Conservation (phyloP, 2,113 vertebrate species). For the Probosciger aterrimus region DNA sequence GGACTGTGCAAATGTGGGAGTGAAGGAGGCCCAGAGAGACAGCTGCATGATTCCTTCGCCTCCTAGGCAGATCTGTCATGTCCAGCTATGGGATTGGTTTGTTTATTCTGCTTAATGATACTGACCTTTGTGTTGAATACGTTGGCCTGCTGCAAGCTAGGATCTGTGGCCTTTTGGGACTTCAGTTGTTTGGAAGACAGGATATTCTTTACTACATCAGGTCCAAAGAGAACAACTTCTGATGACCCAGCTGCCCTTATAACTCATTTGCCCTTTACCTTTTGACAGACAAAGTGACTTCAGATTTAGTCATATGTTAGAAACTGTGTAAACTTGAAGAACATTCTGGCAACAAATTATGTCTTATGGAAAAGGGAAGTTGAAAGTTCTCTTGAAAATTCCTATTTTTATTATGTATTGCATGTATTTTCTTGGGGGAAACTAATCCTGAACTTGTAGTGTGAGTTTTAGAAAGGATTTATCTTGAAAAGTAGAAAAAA, state of each 20-base stretch:
- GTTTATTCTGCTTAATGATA: slow-evolving; percentile 57
- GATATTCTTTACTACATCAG: not conserved
- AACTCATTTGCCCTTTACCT: slow-evolving; percentile 56
- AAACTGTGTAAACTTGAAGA: not conserved
- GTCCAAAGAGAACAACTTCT: not conserved
- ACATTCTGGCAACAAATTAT: not conserved
- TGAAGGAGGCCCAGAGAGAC: not conserved
- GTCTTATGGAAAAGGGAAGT: not conserved
- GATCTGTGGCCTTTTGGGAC: slow-evolving; percentile 42
- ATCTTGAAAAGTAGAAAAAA: not conserved
- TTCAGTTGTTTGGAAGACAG: not conserved
- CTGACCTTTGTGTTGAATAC: slow-evolving; percentile 62
- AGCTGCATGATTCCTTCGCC: not conserved
- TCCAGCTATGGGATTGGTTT: slow-evolving; percentile 2
- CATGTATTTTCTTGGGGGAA: not conserved
- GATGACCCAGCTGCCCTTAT: slow-evolving; percentile 29
- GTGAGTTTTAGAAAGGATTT: not conserved
- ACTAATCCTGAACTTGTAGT: not conserved
- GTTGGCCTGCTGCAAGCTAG: slow-evolving; percentile 29
- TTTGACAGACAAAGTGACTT: slow-evolving; percentile 44
- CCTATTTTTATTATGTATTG: not conserved
- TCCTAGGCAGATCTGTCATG: slow-evolving; percentile 42
- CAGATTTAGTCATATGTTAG: slow-evolving; percentile 14
- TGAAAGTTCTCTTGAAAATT: not conserved
- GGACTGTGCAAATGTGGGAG: not conserved